phyloP scores from a whole-genome alignment of 2,797 vertebrate species.

The Antrozous pallidus region DNA sequence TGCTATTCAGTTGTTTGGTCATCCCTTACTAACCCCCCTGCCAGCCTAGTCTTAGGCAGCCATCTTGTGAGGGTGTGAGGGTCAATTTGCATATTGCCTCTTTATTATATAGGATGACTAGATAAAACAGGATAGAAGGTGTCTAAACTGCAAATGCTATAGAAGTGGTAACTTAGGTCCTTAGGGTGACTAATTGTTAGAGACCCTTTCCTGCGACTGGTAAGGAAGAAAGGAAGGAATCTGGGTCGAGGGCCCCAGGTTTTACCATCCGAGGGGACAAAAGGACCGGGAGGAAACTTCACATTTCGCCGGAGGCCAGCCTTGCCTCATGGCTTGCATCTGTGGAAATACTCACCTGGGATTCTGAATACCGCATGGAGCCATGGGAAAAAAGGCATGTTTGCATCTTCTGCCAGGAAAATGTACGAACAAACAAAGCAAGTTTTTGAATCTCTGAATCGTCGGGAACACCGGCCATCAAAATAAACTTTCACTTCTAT shows the following conservation, averaged over 20 bases:
- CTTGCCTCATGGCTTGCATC: conserved; percentile 33
- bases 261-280: neutral
- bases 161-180: neutral
- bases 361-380: neutral
- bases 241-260: neutral
- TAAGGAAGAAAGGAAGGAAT: neutral
- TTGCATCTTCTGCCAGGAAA: conserved; percentile 36
- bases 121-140: neutral
- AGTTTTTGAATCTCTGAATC: conserved; percentile 51
- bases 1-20: too few species aligned
- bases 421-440: conserved; percentile 45
- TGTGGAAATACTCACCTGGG: conserved; percentile 47
- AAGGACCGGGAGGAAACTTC: conserved; percentile 4
- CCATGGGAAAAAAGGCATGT: conserved; percentile 1
- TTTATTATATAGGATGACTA: neutral
- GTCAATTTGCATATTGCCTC: too few species aligned
- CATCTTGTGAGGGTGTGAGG: too few species aligned
- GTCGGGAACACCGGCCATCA: conserved; percentile 45
- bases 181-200: neutral
- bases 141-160: neutral
- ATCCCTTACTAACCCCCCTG: too few species aligned
- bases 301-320: neutral
- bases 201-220: neutral
- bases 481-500: conserved; percentile 62
- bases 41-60: too few species aligned